Conservation (phyloP, 2,797 vertebrate genomes). For the Dermochelys coriacea region DNA sequence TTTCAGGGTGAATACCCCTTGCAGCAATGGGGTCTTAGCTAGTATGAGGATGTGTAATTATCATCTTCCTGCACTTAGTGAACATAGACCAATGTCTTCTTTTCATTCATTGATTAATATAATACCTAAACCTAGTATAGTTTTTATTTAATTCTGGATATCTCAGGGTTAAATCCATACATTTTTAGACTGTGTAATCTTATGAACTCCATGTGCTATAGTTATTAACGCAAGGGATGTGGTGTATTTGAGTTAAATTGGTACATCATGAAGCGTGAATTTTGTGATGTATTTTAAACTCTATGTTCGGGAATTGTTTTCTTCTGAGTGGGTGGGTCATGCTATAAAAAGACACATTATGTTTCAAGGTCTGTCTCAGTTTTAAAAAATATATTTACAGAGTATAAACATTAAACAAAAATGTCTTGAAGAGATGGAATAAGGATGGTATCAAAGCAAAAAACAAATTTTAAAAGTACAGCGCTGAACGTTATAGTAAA, state of each 20-base stretch:
- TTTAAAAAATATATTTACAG: conserved; percentile 73
- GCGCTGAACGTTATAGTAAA: conserved; percentile 50
- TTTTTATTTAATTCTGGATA: background rate
- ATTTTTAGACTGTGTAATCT: conserved; percentile 25
- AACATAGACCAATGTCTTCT: background rate
- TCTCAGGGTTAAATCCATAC: background rate
- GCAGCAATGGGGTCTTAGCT: background rate
- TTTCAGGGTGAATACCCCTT: background rate
- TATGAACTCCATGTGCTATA: conserved; percentile 35
- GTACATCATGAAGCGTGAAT: conserved; percentile 69
- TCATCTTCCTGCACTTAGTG: background rate
- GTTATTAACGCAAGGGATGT: conserved; percentile 68
- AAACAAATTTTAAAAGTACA: conserved; percentile 64
- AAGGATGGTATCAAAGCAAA: conserved; percentile 38
- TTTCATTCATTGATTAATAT: rapidly evolving
- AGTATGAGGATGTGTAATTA: background rate
- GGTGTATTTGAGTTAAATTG: conserved; percentile 69
- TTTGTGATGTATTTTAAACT: conserved; percentile 80
- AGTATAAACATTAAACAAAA: conserved; percentile 77
- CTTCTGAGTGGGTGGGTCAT: conserved; percentile 78
- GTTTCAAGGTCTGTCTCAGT: conserved; percentile 81
- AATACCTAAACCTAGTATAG: background rate
- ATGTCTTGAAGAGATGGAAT: conserved; percentile 62
- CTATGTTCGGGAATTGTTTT: conserved; percentile 77
- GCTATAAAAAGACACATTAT: conserved; percentile 82